phyloP scores from a whole-genome alignment of 2,888 invertebrate species.

The Cynaeus angustus region DNA sequence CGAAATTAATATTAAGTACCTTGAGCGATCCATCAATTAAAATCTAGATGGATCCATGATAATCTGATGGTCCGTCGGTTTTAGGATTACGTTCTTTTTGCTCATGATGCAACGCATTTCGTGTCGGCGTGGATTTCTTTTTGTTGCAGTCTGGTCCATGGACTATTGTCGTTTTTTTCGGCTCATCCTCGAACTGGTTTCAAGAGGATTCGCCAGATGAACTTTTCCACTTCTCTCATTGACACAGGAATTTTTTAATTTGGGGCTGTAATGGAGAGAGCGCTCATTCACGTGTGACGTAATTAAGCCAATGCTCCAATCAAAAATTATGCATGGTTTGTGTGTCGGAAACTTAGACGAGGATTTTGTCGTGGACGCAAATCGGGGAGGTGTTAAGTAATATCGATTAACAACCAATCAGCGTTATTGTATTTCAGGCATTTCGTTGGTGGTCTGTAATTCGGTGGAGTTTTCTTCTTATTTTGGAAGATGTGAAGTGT shows the following conservation, averaged over 20 bases:
- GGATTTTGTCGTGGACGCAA: slow-evolving; percentile 9
- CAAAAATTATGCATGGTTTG: slow-evolving; percentile 15
- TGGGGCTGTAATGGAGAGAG: slow-evolving; percentile 18
- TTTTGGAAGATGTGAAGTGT: neutral
- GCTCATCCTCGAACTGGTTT: slow-evolving; percentile 43
- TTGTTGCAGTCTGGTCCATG: slow-evolving; percentile 32
- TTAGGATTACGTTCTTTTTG: neutral
- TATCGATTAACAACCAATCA: too few relatives aligned
- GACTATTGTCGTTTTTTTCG: slow-evolving; percentile 31
- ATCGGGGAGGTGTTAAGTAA: slow-evolving; percentile 1
- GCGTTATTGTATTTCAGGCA: too few relatives aligned
- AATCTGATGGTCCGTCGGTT: slow-evolving; percentile 1
- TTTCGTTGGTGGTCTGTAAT: slow-evolving; percentile 10
- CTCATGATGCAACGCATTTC: slow-evolving; percentile 40
- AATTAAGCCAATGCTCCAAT: slow-evolving; percentile 10
- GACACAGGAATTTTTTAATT: slow-evolving; percentile 44
- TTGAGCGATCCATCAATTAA: slow-evolving; percentile 1
- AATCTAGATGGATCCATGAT: neutral
- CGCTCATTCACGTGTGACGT: slow-evolving; percentile 1
- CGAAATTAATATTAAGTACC: slow-evolving; percentile 14
- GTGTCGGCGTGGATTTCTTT: slow-evolving; percentile 12
- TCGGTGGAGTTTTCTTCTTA: neutral
- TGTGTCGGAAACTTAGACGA: neutral
- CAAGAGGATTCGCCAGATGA: slow-evolving; percentile 42
- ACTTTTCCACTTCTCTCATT: slow-evolving; percentile 34